Evolutionary conservation across 2,888 invertebrate species (phyloP).

Genomic region (Tipula lateralis): DNA sequence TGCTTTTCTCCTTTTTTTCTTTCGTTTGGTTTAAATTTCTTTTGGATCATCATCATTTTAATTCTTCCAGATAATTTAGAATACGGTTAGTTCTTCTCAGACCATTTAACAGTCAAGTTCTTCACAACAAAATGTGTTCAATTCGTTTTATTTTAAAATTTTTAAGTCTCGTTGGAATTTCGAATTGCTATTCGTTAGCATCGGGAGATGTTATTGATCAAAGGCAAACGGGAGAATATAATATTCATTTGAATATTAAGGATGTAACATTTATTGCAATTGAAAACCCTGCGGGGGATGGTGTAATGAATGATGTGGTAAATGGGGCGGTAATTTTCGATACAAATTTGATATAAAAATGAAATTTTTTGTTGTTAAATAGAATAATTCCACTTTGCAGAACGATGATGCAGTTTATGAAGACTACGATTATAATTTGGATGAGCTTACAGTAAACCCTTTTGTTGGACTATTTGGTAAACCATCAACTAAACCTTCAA

Average conservation of each 20-base stretch:
- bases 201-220: slow-evolving; percentile 53
- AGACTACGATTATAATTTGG: slow-evolving; percentile 29
- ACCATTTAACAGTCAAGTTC: neutral
- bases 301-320: neutral
- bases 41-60: neutral
- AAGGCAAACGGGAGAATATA: slow-evolving; percentile 71
- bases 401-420: slow-evolving; percentile 20
- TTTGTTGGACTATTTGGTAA: slow-evolving; percentile 27
- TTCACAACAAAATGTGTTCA: neutral
- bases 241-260: slow-evolving; percentile 74
- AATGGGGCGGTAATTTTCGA: neutral
- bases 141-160: neutral
- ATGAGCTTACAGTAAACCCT: slow-evolving; percentile 28
- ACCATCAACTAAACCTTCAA: slow-evolving; percentile 9
- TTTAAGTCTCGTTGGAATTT: neutral
- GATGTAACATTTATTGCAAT: slow-evolving; percentile 65
- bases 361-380: neutral
- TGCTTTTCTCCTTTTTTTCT: neutral
- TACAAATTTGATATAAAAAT: neutral
- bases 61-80: neutral
- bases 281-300: neutral
- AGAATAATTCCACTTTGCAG: neutral
- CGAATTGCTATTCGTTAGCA: neutral
- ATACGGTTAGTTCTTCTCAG: neutral
- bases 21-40: neutral